These are phyloP conservation scores for Mya arenaria DNA, from an alignment of 1,140 invertebrate genomes.

Conservation along the genomic window DNA sequence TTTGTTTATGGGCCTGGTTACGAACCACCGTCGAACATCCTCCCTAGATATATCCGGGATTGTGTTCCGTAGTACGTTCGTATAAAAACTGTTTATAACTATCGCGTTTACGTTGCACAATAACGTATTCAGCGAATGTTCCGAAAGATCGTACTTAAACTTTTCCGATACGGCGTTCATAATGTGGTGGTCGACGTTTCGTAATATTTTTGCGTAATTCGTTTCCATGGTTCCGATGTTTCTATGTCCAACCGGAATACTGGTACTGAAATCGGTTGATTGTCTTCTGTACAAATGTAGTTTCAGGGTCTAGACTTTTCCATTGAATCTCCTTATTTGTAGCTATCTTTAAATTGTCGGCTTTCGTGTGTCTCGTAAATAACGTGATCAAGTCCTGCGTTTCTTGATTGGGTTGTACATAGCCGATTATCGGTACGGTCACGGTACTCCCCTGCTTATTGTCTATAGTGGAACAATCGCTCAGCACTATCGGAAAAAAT, in stretches of 20 bases:
- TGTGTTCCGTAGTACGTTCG: too few species aligned
- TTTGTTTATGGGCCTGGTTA: too few species aligned
- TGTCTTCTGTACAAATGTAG: neutral
- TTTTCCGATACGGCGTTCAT: too few species aligned
- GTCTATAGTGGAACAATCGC: neutral
- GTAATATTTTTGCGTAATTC: too few species aligned
- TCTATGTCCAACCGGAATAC: neutral
- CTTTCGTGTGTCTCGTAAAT: neutral
- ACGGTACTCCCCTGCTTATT: neutral
- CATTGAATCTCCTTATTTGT: neutral
- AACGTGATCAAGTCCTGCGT: neutral
- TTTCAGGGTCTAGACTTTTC: neutral
- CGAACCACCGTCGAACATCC: too few species aligned
- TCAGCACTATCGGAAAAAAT: neutral
- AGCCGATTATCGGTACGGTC: neutral
- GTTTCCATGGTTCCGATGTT: too few species aligned
- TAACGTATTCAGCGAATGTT: too few species aligned
- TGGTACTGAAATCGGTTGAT: neutral
- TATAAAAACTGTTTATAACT: too few species aligned
- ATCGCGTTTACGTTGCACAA: too few species aligned
- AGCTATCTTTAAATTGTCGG: neutral
- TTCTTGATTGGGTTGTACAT: neutral
- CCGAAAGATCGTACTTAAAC: too few species aligned
- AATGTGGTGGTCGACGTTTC: too few species aligned
- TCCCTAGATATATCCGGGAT: too few species aligned